Percentiles rank a stretch among this genome's conserved stretches.
Evolutionary conservation across 2,113 vertebrate genomes (phyloP).

Genomic region (Oxygymnocypris stewartii): DNA sequence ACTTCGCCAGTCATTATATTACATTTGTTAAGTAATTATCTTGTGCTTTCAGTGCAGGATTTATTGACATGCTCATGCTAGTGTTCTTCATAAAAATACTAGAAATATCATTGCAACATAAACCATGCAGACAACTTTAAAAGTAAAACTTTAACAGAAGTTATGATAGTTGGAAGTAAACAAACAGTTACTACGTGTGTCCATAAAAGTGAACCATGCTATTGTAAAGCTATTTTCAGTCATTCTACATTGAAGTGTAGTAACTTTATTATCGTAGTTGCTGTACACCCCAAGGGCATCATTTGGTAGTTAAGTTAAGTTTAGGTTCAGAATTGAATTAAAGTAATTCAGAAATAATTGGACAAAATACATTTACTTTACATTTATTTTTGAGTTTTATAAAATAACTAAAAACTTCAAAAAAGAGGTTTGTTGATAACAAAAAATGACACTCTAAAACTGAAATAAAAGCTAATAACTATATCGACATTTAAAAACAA

Average conservation of each 20-base stretch:
- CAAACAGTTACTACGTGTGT: neutral
- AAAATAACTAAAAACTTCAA: neutral
- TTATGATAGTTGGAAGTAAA: neutral
- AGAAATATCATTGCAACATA: neutral
- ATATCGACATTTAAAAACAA: too few species aligned
- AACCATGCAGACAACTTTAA: neutral
- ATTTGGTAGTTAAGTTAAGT: neutral
- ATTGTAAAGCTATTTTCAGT: conserved; percentile 2
- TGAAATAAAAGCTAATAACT: neutral
- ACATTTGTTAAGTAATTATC: neutral
- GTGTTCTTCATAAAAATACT: neutral
- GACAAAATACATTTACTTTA: neutral
- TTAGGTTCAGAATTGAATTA: neutral
- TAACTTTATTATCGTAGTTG: neutral
- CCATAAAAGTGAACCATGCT: conserved; percentile 18
- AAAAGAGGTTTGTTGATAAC: neutral
- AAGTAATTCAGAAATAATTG: neutral
- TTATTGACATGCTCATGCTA: neutral
- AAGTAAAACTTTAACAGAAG: conserved; percentile 7
- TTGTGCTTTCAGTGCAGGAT: neutral
- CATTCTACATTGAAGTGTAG: neutral
- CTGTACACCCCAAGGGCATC: neutral
- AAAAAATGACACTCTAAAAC: neutral
- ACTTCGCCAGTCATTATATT: neutral
- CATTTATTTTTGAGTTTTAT: neutral